Evolutionary conservation across 2,113 vertebrate genomes (phyloP).

Genomic region (Panurus biarmicus): DNA sequence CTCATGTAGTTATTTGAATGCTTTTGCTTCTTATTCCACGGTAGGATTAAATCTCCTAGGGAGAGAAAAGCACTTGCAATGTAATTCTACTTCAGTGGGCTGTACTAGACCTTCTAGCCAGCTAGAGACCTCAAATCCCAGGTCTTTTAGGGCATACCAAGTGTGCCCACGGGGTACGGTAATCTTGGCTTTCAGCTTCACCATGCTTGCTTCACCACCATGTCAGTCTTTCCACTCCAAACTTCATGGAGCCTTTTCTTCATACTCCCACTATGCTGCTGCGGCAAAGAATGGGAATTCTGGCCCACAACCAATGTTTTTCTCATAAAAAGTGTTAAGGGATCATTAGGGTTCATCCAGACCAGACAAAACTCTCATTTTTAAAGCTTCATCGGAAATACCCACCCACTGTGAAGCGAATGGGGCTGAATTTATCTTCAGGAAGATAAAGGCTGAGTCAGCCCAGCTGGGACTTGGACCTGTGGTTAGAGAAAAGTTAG

Average conservation of each 20-base stretch:
- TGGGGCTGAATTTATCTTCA: slow-evolving; percentile 44
- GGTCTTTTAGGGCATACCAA: not conserved
- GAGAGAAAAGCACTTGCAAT: not conserved
- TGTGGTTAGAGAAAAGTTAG: slow-evolving; percentile 37
- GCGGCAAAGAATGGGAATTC: not conserved
- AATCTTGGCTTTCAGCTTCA: not conserved
- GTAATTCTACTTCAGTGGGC: not conserved
- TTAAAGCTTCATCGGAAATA: slow-evolving; percentile 28
- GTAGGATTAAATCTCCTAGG: not conserved
- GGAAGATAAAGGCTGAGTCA: slow-evolving; percentile 57
- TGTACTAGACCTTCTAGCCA: not conserved
- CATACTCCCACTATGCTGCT: not conserved
- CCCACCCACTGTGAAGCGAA: slow-evolving; percentile 46
- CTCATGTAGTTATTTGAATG: not conserved
- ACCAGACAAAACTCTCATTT: slow-evolving; percentile 30
- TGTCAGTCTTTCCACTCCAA: not conserved
- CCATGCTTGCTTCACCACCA: not conserved
- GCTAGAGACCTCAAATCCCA: not conserved
- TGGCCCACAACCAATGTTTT: slow-evolving; percentile 28
- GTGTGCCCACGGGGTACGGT: not conserved
- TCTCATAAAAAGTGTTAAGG: slow-evolving; percentile 22
- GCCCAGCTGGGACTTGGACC: slow-evolving; percentile 17
- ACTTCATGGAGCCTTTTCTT: not conserved
- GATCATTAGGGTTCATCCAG: slow-evolving; percentile 12
- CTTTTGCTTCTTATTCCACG: not conserved